Percentiles rank a stretch among this genome's conserved stretches.
phyloP scores from a whole-genome alignment of 92 coral and sea anemone species.

The Parazoanthus atlanticus region DNA sequence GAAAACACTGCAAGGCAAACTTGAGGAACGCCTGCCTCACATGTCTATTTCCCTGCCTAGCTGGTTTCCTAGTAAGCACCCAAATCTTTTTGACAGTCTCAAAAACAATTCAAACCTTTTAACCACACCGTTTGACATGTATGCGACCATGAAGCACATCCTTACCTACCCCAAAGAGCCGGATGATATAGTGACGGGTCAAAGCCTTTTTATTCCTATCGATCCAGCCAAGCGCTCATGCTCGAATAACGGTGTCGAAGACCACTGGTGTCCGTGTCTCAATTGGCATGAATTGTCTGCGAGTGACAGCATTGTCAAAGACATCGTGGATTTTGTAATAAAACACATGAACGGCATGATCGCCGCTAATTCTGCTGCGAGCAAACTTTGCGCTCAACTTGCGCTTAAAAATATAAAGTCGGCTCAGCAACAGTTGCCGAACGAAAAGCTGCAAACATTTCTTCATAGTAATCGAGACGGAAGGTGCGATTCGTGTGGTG shows the following conservation, averaged over 20 bases:
- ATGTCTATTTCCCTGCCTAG: slow-evolving; percentile 31
- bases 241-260: slow-evolving; percentile 63
- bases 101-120: slow-evolving; percentile 51
- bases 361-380: not conserved
- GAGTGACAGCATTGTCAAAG: slow-evolving; percentile 48
- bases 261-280: slow-evolving; percentile 94
- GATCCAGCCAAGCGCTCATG: slow-evolving; percentile 68
- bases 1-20: slow-evolving; percentile 72
- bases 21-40: slow-evolving; percentile 53
- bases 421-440: slow-evolving; percentile 63
- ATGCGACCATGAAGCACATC: slow-evolving; percentile 63
- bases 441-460: slow-evolving; percentile 51
- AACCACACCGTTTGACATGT: slow-evolving; percentile 73
- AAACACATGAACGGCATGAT: slow-evolving; percentile 50
- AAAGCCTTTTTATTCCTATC: slow-evolving; percentile 68
- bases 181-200: slow-evolving; percentile 57
- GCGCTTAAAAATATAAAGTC: slow-evolving; percentile 50
- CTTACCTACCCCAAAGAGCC: slow-evolving; percentile 72
- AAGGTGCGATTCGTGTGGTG: slow-evolving; percentile 65
- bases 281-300: slow-evolving; percentile 59
- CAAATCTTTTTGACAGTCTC: slow-evolving; percentile 48
- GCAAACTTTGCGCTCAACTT: slow-evolving; percentile 50
- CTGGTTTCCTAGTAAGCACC: slow-evolving; percentile 60
- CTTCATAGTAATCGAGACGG: slow-evolving; percentile 13
- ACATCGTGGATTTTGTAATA: slow-evolving; percentile 51